Base-by-base conservation (phyloP, 2,797 vertebrate genomes). In the Mallotus villosus region DNA sequence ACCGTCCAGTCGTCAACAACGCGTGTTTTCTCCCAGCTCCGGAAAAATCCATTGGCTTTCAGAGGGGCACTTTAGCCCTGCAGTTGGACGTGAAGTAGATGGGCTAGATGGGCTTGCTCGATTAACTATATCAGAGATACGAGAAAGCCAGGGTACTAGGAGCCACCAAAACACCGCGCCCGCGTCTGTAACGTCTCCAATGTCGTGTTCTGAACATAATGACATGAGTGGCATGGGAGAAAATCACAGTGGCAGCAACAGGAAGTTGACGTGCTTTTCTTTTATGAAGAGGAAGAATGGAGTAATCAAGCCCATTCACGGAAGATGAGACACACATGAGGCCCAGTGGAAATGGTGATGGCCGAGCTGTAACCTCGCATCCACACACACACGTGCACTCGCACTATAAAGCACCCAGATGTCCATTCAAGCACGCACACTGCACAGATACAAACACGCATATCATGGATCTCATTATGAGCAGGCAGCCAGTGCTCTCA, bases 401-500 rank as follows among this genome's bases (percentile, higher is more conserved):
- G 61, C 58, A 34, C 55, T 22, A 19, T 14, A 19, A 16, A 16
- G n/a, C 46, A 53, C 16, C 49, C 25, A 57, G 6, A 58, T 62
- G 64, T 51, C 21, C 22, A 63, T 24, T 24, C 60, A 27, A 16
- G 58, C 53, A 63, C 27, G 49, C 41, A 24, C 46, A 68, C 29
- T 74, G 63, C 70, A 68, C 69, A 41, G 11, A 59, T 63, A 41
- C 60, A 8, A 11, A 22, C 21, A 68, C 55, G 41, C 71, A 72
- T 16, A 34, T 8, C 6, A n/a, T n/a, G 4, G 68, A 68, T 68
- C 81, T 87, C 74, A 64, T 88, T 87, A 79, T 78, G 69, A 73
- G 77, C 72, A 80, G 77, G 68, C 65, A 70, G 79, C 78, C 70
- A 53, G 60, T 70, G 72, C 75, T 78, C 79, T 90, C 82, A 88